Conservation (phyloP, 2,888 invertebrate genomes). For the Orthonevra nobilis region DNA sequence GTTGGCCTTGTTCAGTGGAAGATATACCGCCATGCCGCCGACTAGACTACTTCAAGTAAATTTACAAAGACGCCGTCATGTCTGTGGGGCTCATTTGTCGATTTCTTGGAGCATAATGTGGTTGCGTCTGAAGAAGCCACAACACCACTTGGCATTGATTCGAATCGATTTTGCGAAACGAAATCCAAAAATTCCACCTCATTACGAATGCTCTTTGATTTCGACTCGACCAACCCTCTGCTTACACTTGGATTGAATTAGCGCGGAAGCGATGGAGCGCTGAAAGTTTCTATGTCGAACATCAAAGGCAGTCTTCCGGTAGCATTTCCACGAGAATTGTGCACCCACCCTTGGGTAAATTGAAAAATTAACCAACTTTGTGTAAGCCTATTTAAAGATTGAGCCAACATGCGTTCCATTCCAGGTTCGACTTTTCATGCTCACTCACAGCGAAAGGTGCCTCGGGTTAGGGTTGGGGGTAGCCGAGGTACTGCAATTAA, state of each 20-base stretch:
- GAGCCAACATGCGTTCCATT: conserved; percentile 40
- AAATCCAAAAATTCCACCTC: too few species aligned
- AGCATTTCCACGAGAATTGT: not conserved
- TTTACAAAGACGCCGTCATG: conserved; percentile 66
- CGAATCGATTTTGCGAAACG: too few species aligned
- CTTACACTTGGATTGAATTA: conserved; percentile 26
- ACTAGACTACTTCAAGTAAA: not conserved
- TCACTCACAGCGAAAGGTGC: not conserved
- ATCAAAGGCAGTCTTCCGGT: conserved; percentile 27
- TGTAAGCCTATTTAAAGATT: conserved; percentile 26
- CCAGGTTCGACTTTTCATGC: conserved; percentile 30
- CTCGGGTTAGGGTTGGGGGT: not conserved
- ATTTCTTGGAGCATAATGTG: conserved; percentile 60
- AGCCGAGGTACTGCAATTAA: conserved; percentile 45
- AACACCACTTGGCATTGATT: too few species aligned
- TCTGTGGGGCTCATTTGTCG: conserved; percentile 66
- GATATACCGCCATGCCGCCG: too few species aligned
- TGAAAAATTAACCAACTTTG: conserved; percentile 51
- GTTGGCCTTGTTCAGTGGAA: too few species aligned
- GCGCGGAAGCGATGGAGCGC: conserved; percentile 15
- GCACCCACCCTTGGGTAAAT: not conserved
- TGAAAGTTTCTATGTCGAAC: conserved; percentile 19
- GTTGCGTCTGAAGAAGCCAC: conserved; percentile 17
- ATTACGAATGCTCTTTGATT: conserved; percentile 25
- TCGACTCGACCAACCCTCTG: too few species aligned